phyloP scores from a whole-genome alignment of 2,888 invertebrate species.

The Rhamphomyia laevipes region DNA sequence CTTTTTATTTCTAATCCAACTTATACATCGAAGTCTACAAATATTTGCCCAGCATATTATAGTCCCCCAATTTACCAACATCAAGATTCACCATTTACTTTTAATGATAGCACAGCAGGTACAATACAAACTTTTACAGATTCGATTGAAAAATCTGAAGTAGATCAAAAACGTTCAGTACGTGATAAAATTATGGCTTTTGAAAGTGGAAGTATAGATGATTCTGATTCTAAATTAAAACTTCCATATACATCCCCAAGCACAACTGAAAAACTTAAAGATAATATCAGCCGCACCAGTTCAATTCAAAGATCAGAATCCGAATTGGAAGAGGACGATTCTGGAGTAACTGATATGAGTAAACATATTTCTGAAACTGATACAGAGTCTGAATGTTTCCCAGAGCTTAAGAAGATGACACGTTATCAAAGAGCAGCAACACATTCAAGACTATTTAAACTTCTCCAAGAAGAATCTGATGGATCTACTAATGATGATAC shows the following conservation, averaged over 20 bases:
- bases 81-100: too few species aligned
- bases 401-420: constrained; percentile 44
- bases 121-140: background rate
- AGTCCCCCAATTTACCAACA: too few species aligned
- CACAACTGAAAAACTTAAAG: constrained; percentile 24
- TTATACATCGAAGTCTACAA: too few species aligned
- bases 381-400: constrained; percentile 49
- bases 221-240: constrained; percentile 16
- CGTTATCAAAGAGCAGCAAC: constrained; percentile 59
- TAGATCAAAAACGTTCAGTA: constrained; percentile 19
- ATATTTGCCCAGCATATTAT: too few species aligned
- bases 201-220: constrained; percentile 19
- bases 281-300: constrained; percentile 29
- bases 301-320: constrained; percentile 39
- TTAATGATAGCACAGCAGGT: too few species aligned
- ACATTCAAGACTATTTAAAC: constrained; percentile 55
- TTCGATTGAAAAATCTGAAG: background rate
- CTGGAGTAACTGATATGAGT: constrained; percentile 60
- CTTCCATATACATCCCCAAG: constrained; percentile 22
- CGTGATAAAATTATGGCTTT: constrained; percentile 32
- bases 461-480: constrained; percentile 50
- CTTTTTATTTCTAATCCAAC: too few species aligned
- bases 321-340: constrained; percentile 50
- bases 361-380: constrained; percentile 54
- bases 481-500: constrained; percentile 15